Evolutionary conservation across 2,797 vertebrate species (phyloP), one percentile per base, ranked within the genome.

Genomic region (Takifugu rubripes): DNA sequence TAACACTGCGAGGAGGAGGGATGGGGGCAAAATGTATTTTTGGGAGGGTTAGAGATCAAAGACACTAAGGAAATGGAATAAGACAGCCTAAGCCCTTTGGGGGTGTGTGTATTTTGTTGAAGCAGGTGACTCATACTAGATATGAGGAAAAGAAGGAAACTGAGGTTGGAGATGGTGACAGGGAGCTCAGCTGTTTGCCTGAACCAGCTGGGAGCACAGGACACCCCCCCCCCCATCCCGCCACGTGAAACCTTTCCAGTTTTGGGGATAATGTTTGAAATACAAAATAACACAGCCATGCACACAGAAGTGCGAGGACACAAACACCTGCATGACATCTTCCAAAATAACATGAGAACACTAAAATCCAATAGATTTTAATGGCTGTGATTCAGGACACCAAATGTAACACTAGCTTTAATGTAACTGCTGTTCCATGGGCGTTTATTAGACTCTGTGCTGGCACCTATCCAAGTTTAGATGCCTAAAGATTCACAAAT

Each of bases 21-120:
- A 62, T 53, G 52, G 65, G 36, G 12, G 36, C 36, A 40, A 40
- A 40, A 40, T 78, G 76, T 84, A 84, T 87, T 85, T 86, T 84
- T 72, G 67, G 77, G 73, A 75, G 68, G 74, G 54, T 69, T 79
- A 66, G 68, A 74, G 83, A 84, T 86, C 83, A 85, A 84, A 87
- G 84, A 52, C 61, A 14, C 70, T 67, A 59, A 82, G 69, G 72
- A 86, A 84, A 89, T 84, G 68, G 71, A 77, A 89, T 83, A 74
- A 86, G 87, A 85, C 87, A 87, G 81, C 56, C 54, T 72, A 75
- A 66, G 77, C 79, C 86, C 82, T 77, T 80, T 75, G 80, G 84
- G 43, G n/a, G 77, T 77, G 70, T 75, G 71, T 78, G 74, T 73
- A 46, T 70, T 79, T 49, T 56, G 45, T 59, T 60, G 73, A 54